Percentiles rank a stretch among this genome's conserved stretches.
These are phyloP conservation scores for Leptinotarsa lineolata DNA, from an alignment of 1,140 invertebrate species.

Conservation along the genomic window DNA sequence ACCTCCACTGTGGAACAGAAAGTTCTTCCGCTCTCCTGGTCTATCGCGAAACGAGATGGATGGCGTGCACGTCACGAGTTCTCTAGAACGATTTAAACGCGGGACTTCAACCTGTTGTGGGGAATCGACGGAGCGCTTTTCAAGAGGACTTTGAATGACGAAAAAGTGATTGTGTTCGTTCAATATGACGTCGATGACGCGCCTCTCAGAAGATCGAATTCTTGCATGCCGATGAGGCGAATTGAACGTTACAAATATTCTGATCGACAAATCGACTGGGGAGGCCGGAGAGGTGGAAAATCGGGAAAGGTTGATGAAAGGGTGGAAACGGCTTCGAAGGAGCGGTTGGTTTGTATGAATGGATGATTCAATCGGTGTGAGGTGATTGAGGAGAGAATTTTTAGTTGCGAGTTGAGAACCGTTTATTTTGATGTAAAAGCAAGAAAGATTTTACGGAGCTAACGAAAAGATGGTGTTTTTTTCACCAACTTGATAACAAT, in stretches of 20 bases:
- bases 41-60: background rate
- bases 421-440: no score
- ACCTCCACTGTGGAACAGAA: no score
- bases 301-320: background rate
- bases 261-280: background rate
- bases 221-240: constrained; percentile 7
- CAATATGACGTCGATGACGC: background rate
- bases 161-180: background rate
- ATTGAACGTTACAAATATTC: constrained; percentile 1
- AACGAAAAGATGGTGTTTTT: no score
- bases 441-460: no score
- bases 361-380: no score
- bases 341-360: background rate
- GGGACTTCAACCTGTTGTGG: constrained; percentile 4
- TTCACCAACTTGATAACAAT: no score
- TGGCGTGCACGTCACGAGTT: background rate
- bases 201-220: background rate
- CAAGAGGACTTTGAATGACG: background rate
- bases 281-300: background rate
- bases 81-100: background rate
- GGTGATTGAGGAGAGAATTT: no score
- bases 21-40: background rate
- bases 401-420: no score
- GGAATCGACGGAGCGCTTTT: background rate
- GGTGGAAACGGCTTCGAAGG: background rate